Percentiles rank a stretch among this genome's conserved stretches.
phyloP scores from a whole-genome alignment of 2,888 invertebrate genomes.

The Melanostoma mellinum region DNA sequence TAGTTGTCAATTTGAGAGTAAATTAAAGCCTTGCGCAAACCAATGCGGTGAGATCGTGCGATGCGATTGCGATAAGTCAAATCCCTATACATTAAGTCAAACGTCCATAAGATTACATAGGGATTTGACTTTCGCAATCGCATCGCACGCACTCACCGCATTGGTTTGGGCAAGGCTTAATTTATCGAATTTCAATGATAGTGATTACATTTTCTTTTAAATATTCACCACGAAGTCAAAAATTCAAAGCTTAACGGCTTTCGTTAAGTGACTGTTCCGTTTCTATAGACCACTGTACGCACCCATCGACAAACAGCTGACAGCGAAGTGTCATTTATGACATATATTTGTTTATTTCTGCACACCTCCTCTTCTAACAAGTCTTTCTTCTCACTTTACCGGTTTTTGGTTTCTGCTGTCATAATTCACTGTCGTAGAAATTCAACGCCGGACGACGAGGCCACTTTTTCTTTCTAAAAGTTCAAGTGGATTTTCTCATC shows the following conservation, averaged over 20 bases:
- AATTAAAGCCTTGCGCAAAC: no score
- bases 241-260: background rate
- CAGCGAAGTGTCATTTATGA: slow-evolving; percentile 28
- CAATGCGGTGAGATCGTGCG: no score
- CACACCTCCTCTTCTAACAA: slow-evolving; percentile 10
- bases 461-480: slow-evolving; percentile 33
- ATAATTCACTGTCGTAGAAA: slow-evolving; percentile 25
- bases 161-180: no score
- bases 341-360: slow-evolving; percentile 52
- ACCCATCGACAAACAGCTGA: slow-evolving; percentile 48
- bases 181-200: no score
- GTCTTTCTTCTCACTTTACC: slow-evolving; percentile 44
- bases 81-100: no score
- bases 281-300: slow-evolving; percentile 23
- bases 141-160: no score
- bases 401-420: slow-evolving; percentile 47
- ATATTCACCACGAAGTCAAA: background rate
- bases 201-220: background rate
- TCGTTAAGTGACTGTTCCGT: background rate
- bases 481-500: slow-evolving; percentile 45
- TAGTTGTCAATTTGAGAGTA: no score
- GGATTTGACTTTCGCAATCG: no score
- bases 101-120: no score
- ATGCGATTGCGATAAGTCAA: no score
- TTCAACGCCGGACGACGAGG: slow-evolving; percentile 23